These are phyloP conservation scores for Pandemis cinnamomeana DNA, from an alignment of 2,888 invertebrate species.

Conservation along the genomic window DNA sequence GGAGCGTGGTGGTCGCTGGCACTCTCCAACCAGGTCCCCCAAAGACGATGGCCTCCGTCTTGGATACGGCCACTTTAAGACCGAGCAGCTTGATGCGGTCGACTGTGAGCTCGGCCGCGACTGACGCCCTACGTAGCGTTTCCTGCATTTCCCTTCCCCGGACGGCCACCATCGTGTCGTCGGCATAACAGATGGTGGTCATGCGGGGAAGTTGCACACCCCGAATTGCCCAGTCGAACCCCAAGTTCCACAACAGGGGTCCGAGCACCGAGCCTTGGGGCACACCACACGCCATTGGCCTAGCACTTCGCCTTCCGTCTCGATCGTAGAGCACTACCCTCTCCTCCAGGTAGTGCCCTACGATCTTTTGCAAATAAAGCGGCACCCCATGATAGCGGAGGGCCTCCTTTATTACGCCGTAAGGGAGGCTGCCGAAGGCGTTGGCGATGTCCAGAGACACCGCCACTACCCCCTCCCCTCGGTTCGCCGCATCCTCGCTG, in stretches of 20 bases:
- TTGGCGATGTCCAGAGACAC: no score
- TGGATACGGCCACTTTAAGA: neutral
- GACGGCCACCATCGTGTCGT: neutral
- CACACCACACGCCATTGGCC: neutral
- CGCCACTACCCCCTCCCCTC: no score
- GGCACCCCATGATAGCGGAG: constrained; percentile 1
- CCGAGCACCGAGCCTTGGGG: constrained; percentile 1
- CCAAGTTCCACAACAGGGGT: neutral
- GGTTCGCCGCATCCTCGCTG: no score
- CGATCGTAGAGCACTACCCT: no score
- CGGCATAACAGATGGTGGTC: neutral
- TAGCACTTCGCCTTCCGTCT: no score
- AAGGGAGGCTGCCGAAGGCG: neutral
- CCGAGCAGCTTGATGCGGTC: neutral
- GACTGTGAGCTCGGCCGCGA: neutral
- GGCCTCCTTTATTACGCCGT: neutral
- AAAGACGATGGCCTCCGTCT: neutral
- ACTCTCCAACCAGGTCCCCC: neutral
- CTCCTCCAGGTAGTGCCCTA: no score
- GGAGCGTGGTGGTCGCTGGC: neutral
- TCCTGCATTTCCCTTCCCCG: neutral
- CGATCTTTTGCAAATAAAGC: neutral
- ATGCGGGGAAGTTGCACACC: neutral
- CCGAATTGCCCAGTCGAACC: neutral
- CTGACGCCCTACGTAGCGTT: neutral